Base-by-base conservation (phyloP, 2,113 vertebrate species). In the Ptychochromis oligacanthus region DNA sequence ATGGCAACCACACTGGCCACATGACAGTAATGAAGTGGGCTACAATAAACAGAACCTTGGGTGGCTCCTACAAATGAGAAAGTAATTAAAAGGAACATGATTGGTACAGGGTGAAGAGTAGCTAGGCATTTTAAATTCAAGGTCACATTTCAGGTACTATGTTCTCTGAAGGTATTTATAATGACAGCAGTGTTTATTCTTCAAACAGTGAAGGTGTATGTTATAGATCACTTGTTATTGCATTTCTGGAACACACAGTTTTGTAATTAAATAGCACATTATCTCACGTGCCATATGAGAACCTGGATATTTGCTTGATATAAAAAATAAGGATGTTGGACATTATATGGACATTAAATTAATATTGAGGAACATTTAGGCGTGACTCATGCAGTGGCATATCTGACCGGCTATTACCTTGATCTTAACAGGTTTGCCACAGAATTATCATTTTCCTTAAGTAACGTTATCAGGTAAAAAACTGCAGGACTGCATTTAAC, bases 31-130 rank as follows among this genome's bases (percentile, higher is more conserved):
- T 87, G 88, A 91, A 93, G 88, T 88, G 90, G 82, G 87, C 83
- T 67, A 87, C 91, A 92, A 91, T 90, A 94, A 93, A 94, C 90
- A 93, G 79, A 89, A 91, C 90, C 89, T 93, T 84, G 82, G 87
- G 88, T 89, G 89, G 88, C 90, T 85, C 77, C 77, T 26, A 84
- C 89, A 92, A 93, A 94, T 93, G 87, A 86, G 82, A 94, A 92
- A 91, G 87, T 89, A 95, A 95, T 95, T 92, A 95, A 93, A 93
- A 82, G 80, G 81, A 81, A 80, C 81, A 40, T 24, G 31, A 86
- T 83, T 70, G 76, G 82, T 54, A 46, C 64, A 2, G 74, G 82
- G 36, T 81, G 65, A 89, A 86, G 79, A 89, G 87, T 18, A 46
- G 74, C 28, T 72, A 22, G 34, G 62, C 6, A 5, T 79, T 93